Percentiles rank a stretch among this genome's conserved stretches.
phyloP scores from a whole-genome alignment of 2,888 invertebrate species.

The Nomada flava region DNA sequence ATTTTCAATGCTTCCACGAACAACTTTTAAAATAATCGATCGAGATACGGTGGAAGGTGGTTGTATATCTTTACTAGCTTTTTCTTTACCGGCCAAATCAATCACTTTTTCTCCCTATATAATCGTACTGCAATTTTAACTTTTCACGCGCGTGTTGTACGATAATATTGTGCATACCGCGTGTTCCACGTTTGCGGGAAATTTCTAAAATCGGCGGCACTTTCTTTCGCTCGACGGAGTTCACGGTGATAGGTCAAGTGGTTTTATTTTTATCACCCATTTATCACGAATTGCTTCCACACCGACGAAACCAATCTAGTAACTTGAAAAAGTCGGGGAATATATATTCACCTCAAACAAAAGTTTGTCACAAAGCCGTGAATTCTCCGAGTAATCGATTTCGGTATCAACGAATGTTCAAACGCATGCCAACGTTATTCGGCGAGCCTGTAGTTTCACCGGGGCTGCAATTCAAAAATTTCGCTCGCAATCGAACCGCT shows the following conservation, averaged over 20 bases:
- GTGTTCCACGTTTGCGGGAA: neutral
- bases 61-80: neutral
- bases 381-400: constrained; percentile 1
- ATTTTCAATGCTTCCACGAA: constrained; percentile 36
- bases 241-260: neutral
- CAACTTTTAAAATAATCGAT: constrained; percentile 9
- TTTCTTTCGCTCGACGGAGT: neutral
- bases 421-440: constrained; percentile 27
- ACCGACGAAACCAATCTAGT: neutral
- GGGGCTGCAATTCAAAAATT: constrained; percentile 49
- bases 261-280: too few species aligned
- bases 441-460: constrained; percentile 20
- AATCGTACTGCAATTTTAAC: constrained; percentile 18
- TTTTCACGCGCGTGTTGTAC: neutral
- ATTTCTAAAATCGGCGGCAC: neutral
- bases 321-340: too few species aligned
- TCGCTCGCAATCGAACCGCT: constrained; percentile 54
- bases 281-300: neutral
- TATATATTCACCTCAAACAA: too few species aligned
- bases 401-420: constrained; percentile 23
- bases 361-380: neutral
- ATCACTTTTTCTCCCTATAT: neutral
- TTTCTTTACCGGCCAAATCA: neutral
- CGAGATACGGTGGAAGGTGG: too few species aligned
- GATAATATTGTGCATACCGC: too few species aligned